phyloP scores from a whole-genome alignment of 2,797 vertebrate species.

The Pseudomugil tenellus region DNA sequence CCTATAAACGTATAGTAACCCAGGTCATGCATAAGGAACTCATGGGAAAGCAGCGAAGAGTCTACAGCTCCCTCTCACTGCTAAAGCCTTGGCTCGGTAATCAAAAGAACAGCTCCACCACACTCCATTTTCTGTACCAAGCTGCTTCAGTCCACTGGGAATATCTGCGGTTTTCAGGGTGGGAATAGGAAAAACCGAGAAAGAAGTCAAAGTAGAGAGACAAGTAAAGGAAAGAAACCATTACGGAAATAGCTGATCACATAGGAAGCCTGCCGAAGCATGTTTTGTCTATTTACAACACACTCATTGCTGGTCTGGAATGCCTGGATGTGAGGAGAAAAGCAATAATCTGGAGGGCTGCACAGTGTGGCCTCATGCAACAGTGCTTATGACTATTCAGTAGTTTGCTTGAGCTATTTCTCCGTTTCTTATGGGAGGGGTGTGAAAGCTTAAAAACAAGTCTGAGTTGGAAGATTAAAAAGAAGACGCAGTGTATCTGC shows the following conservation, averaged over 20 bases:
- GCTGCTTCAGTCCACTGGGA: constrained; percentile 33
- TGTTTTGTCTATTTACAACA: constrained; percentile 69
- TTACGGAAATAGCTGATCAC: constrained; percentile 41
- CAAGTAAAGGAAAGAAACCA: constrained; percentile 38
- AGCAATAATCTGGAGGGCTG: constrained; percentile 57
- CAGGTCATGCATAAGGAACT: constrained; percentile 46
- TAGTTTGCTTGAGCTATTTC: constrained; percentile 42
- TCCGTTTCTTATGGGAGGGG: constrained; percentile 32
- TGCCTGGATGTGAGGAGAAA: constrained; percentile 53
- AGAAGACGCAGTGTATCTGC: constrained; percentile 44
- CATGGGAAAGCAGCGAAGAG: constrained; percentile 50
- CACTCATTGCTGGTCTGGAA: constrained; percentile 60
- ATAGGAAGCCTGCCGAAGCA: constrained; percentile 59
- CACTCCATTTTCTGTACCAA: constrained; percentile 45
- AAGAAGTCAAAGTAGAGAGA: constrained; percentile 27
- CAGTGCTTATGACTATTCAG: constrained; percentile 40
- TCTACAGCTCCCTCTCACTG: constrained; percentile 18
- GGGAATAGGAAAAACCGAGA: constrained; percentile 35
- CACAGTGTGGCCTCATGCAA: constrained; percentile 43
- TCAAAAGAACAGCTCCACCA: constrained; percentile 42
- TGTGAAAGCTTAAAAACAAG: constrained; percentile 37
- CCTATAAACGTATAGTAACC: constrained; percentile 45
- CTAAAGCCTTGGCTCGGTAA: constrained; percentile 39
- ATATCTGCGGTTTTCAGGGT: constrained; percentile 55
- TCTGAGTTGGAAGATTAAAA: constrained; percentile 34